These are phyloP conservation scores for Drosophila stalkeri DNA, from an alignment of 2,888 invertebrate genomes.

Conservation along the genomic window DNA sequence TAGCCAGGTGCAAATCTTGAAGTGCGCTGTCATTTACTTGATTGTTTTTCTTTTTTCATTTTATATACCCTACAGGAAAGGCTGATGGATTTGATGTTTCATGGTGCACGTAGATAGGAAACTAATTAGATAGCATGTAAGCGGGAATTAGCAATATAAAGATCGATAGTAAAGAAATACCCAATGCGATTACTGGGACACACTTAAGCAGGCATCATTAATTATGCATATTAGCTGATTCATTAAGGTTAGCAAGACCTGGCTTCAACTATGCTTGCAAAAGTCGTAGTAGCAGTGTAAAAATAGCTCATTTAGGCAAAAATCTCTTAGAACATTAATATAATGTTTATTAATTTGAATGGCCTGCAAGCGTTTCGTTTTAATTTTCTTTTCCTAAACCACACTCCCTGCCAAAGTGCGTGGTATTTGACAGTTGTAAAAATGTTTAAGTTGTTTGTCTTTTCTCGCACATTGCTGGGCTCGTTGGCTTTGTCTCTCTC, in stretches of 20 bases:
- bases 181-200: neutral
- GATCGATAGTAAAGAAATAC: neutral
- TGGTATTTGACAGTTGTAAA: conserved; percentile 22
- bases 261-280: neutral
- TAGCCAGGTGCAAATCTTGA: conserved; percentile 50
- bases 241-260: neutral
- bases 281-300: too few species aligned
- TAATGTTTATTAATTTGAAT: neutral
- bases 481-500: conserved; percentile 21
- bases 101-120: neutral
- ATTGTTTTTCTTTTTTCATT: conserved; percentile 52
- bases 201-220: conserved; percentile 6
- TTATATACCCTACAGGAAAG: conserved; percentile 15
- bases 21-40: conserved; percentile 60
- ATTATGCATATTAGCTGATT: neutral
- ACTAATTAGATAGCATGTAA: neutral
- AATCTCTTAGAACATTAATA: neutral
- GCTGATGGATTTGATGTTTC: conserved; percentile 1
- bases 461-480: conserved; percentile 19
- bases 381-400: neutral
- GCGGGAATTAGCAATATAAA: neutral
- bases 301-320: neutral
- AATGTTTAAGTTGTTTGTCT: conserved; percentile 20
- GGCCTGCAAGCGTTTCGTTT: neutral
- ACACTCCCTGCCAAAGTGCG: neutral